Percentiles rank a stretch among this genome's conserved stretches.
These are phyloP conservation scores for Ictalurus furcatus DNA, from an alignment of 2,113 vertebrate species.

Conservation along the genomic window DNA sequence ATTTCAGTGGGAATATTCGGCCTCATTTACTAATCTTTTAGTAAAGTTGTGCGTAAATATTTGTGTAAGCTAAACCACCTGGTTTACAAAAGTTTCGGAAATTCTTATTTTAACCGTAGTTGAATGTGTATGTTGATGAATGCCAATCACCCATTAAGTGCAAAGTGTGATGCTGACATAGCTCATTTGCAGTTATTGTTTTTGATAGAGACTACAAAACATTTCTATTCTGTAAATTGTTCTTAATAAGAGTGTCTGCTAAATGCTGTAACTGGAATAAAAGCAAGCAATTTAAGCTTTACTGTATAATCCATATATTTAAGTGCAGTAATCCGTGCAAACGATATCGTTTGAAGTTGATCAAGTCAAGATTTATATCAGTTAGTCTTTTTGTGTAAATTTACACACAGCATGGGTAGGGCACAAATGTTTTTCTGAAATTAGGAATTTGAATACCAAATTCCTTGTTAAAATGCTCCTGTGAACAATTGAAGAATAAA, in stretches of 20 bases:
- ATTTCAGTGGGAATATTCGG: slow-evolving; percentile 9
- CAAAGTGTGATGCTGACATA: not conserved
- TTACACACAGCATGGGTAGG: not conserved
- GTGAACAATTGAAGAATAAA: not conserved
- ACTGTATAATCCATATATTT: not conserved
- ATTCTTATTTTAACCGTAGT: not conserved
- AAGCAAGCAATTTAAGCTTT: not conserved
- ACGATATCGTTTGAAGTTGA: not conserved
- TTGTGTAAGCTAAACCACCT: not conserved
- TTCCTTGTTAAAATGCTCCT: not conserved
- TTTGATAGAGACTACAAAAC: not conserved
- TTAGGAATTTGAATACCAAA: not conserved
- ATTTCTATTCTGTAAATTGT: not conserved
- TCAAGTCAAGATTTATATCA: not conserved
- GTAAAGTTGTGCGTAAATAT: not conserved
- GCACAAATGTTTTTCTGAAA: not conserved
- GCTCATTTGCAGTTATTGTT: not conserved
- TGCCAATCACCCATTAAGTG: not conserved
- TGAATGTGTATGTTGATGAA: not conserved
- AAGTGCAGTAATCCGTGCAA: not conserved
- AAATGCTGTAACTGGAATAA: not conserved
- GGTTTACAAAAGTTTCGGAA: not conserved
- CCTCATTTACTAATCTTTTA: not conserved
- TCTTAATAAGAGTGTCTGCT: not conserved
- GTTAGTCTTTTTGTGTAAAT: not conserved